Evolutionary conservation across 2,797 vertebrate genomes (phyloP).

Genomic region (Loris lydekkerianus): DNA sequence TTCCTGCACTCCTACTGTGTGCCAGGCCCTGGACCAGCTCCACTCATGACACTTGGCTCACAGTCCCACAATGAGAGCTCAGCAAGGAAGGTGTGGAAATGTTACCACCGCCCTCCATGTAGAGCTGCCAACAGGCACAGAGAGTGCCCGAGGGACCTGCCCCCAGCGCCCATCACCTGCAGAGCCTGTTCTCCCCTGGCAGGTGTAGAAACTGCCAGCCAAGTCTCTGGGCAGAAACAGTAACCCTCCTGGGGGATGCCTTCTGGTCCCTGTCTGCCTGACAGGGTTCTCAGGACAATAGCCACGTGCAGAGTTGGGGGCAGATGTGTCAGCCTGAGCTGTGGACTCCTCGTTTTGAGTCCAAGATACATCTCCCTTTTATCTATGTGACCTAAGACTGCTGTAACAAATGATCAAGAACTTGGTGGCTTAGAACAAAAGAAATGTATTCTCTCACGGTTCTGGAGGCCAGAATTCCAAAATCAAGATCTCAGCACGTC

Average conservation of each 20-base stretch:
- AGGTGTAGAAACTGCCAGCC: too few relatives aligned
- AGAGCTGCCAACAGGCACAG: background rate
- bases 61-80: background rate
- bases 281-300: background rate
- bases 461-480: background rate
- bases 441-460: fast-evolving
- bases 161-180: background rate
- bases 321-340: background rate
- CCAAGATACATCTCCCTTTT: too few relatives aligned
- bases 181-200: background rate
- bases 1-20: background rate
- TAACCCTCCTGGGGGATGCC: background rate
- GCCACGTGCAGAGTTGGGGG: fast-evolving
- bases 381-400: background rate
- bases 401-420: too few relatives aligned
- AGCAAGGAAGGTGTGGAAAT: background rate
- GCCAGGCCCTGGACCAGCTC: background rate
- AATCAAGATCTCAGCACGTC: fast-evolving
- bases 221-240: fast-evolving
- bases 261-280: background rate
- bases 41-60: background rate
- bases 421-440: background rate
- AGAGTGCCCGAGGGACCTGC: background rate
- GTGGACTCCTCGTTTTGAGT: background rate
- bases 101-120: too few relatives aligned